Evolutionary conservation across 2,888 invertebrate genomes (phyloP).

Genomic region (Gari tellinella): DNA sequence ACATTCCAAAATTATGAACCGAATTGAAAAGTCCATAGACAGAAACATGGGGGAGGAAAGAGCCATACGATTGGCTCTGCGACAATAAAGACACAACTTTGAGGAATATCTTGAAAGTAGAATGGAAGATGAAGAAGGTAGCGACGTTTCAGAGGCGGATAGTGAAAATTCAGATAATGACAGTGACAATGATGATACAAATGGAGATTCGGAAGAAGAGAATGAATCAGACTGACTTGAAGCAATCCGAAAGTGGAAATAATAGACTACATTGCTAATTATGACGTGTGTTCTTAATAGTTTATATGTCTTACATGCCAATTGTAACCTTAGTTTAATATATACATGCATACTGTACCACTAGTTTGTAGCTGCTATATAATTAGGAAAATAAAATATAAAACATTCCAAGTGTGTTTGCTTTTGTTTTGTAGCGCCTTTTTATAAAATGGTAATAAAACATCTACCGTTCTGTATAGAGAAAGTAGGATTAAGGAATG

Average conservation of each 20-base stretch:
- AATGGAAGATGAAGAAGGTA: constrained; percentile 2
- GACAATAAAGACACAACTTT: constrained; percentile 10
- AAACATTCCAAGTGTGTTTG: background rate
- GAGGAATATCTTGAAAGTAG: constrained; percentile 1
- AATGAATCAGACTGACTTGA: too few species aligned
- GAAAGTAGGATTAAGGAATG: too few species aligned
- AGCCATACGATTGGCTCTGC: constrained; percentile 5
- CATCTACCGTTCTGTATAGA: too few species aligned
- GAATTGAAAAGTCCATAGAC: constrained; percentile 7
- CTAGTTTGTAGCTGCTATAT: background rate
- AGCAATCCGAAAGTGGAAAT: too few species aligned
- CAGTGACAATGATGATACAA: too few species aligned
- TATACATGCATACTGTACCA: too few species aligned
- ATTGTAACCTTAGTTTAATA: too few species aligned
- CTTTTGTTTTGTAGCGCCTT: background rate
- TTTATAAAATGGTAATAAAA: background rate
- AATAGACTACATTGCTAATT: too few species aligned
- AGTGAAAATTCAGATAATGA: too few species aligned
- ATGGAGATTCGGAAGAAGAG: too few species aligned
- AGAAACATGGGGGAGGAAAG: background rate
- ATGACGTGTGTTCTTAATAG: too few species aligned
- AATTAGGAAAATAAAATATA: background rate
- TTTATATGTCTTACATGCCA: too few species aligned
- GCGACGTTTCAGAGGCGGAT: background rate
- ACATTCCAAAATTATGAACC: constrained; percentile 3